phyloP scores from a whole-genome alignment of 2,797 vertebrate species.

The Chelon auratus region DNA sequence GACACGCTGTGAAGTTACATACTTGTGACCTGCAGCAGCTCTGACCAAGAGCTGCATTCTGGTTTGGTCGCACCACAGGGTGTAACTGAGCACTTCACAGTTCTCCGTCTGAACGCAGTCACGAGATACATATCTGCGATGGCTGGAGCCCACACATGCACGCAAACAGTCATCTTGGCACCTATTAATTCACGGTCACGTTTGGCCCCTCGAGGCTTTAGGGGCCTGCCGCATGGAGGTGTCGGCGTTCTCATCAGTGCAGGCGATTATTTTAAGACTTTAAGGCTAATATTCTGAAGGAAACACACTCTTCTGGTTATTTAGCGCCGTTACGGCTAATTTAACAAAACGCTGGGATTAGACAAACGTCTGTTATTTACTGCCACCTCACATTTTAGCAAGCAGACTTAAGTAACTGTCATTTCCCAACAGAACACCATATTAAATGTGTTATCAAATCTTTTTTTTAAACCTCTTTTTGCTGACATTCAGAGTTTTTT shows the following conservation, averaged over 20 bases:
- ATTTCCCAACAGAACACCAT: slow-evolving; percentile 33
- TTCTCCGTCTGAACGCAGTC: slow-evolving; percentile 56
- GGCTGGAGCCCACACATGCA: slow-evolving; percentile 27
- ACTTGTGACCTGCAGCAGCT: slow-evolving; percentile 29
- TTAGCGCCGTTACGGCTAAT: slow-evolving; percentile 9
- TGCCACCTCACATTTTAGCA: slow-evolving; percentile 2
- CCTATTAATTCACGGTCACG: slow-evolving; percentile 45
- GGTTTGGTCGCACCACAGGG: slow-evolving; percentile 44
- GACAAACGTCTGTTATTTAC: slow-evolving; percentile 1
- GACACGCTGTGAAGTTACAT: slow-evolving; percentile 42
- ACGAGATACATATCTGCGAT: slow-evolving; percentile 63
- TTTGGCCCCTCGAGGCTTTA: slow-evolving; percentile 25
- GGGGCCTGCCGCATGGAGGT: slow-evolving; percentile 37
- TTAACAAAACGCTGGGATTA: slow-evolving; percentile 4
- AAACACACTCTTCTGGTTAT: slow-evolving; percentile 5
- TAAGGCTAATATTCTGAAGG: slow-evolving; percentile 12
- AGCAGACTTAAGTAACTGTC: background rate
- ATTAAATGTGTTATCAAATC: background rate
- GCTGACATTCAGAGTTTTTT: slow-evolving; percentile 55
- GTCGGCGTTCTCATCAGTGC: slow-evolving; percentile 49
- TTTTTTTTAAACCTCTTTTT: slow-evolving; percentile 33
- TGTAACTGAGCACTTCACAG: slow-evolving; percentile 70
- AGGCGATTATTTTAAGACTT: slow-evolving; percentile 51
- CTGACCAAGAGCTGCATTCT: slow-evolving; percentile 29
- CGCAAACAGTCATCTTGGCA: slow-evolving; percentile 46